Evolutionary conservation across 2,888 invertebrate genomes (phyloP).

Genomic region (Deilephila elpenor): DNA sequence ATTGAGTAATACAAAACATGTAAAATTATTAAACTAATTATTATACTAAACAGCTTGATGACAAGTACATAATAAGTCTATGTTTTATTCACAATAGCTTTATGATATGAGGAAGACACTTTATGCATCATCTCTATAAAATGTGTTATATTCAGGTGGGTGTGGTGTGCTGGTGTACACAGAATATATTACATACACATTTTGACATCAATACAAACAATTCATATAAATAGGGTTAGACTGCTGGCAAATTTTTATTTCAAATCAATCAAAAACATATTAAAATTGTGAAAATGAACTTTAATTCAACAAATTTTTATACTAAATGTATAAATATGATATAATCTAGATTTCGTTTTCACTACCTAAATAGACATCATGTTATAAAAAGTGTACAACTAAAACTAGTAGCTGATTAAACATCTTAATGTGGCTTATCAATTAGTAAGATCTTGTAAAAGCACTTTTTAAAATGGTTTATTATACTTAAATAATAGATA

Average conservation of each 20-base stretch:
- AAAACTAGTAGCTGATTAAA: slow-evolving; percentile 84
- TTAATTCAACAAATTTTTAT: slow-evolving; percentile 84
- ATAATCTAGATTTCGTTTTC: slow-evolving; percentile 84
- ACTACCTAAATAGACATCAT: slow-evolving; percentile 85
- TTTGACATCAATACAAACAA: not conserved
- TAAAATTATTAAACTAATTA: not conserved
- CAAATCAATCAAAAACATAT: slow-evolving; percentile 57
- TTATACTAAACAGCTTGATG: not conserved
- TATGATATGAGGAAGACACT: not conserved
- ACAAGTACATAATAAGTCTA: slow-evolving; percentile 1
- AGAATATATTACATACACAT: not conserved
- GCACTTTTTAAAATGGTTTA: slow-evolving; percentile 82
- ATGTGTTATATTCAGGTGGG: not conserved
- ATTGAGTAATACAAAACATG: too few relatives aligned
- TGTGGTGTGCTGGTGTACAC: not conserved
- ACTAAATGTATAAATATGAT: slow-evolving; percentile 85
- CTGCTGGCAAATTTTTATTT: not conserved
- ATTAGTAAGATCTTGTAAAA: slow-evolving; percentile 84
- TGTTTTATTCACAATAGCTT: not conserved
- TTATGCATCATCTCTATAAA: not conserved
- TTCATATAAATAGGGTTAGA: not conserved
- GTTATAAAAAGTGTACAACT: slow-evolving; percentile 85
- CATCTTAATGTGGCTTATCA: slow-evolving; percentile 83
- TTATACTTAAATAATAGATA: slow-evolving; percentile 84
- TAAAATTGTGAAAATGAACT: slow-evolving; percentile 85